Base-by-base conservation (phyloP, 2,797 vertebrate species). In the Anguilla marmorata region DNA sequence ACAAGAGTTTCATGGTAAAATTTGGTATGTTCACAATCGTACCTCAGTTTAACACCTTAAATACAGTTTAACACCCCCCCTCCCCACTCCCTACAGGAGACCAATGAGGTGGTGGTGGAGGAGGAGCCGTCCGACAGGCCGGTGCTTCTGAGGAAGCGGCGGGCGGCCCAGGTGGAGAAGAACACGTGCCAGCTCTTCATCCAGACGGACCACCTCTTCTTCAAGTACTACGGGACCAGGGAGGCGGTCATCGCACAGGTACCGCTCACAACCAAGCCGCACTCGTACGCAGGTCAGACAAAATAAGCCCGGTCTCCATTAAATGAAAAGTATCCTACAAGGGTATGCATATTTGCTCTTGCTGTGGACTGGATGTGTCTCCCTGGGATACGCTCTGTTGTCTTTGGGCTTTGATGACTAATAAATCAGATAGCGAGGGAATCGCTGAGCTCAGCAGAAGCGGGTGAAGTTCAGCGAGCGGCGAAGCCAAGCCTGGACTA, bases 201-300 rank as follows among this genome's bases (percentile, higher is more conserved):
- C 92, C 99, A 99, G 94, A 99, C 98, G 0, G 98, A 99, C 92
- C 98, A 99, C 91, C 93, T 98, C 8, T 99, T 99, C 92, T 97
- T 89, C 91, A 96, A 94, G 50, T 96, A 96, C 91, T 99, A 99
- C 0, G 95, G 94, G 89, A 95, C 97, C 83, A 96, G 96, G 89
- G 98, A 99, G 89, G 98, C 98, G 33, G 98, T 99, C 89, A 97
- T 99, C 74, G 97, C 98, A 33, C 98, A 99, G 98, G 99, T 99
- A 96, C 89, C 41, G 88, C 66, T 19, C 16, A 41, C 0, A 3
- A 11, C 11, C 14, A 1, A 11, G 69, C 69, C 69, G 12, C 24
- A 6, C 69, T 74, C 30, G 27, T 16, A 9, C 12, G 14, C 27
- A 2, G 37, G 27, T 4, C 69, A 12, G 27, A 37, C 8, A 33